Evolutionary conservation across 2,113 vertebrate species (phyloP), one percentile per base, ranked within the genome.

Genomic region (Rhea pennata): DNA sequence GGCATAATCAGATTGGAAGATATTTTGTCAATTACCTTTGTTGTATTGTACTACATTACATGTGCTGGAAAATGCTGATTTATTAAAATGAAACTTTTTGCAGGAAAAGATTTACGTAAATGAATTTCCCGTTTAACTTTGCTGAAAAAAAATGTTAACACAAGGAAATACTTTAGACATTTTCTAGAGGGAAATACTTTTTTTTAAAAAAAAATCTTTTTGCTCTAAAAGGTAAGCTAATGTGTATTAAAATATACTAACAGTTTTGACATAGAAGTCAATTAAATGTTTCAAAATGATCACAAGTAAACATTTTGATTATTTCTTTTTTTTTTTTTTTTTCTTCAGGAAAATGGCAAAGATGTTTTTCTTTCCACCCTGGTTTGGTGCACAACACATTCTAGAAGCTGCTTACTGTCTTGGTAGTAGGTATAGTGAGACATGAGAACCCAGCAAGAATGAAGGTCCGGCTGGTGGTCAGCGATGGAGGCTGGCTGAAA

Each of bases 1-100:
- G 56, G 36, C 51, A 80, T 67, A 92, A 93, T 85, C 84, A 96
- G 54, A 88, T 82, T 80, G 33, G 50, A 74, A 92, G 46, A 94
- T 39, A 86, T 9, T 93, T 88, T 33, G 40, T 92, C 75, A 83
- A 39, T 87, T 58, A 54, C 85, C 94, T 91, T 80, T 65, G 36
- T 50, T 75, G 46, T 8, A 66, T 61, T 75, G n/a, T 79, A 53
- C 58, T 73, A 40, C 29, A 26, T 58, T 58, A 58, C 26, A 83
- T 84, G 66, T 87, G 64, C 85, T 90, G 11, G 36, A 85, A 94
- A 70, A 67, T 22, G 36, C 1, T 23, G 15, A 44, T 85, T 91
- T 94, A 54, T 80, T 91, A 83, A 87, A 94, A 76, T 27, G 39
- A 31, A 59, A 92, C 46, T 51, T 75, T 81, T 69, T 90, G 36